A percentile compares a stretch with the other conserved stretches of the same genome.
Evolutionary conservation across 1,140 invertebrate genomes (phyloP).

Genomic region (Hylyphantes graminicola): DNA sequence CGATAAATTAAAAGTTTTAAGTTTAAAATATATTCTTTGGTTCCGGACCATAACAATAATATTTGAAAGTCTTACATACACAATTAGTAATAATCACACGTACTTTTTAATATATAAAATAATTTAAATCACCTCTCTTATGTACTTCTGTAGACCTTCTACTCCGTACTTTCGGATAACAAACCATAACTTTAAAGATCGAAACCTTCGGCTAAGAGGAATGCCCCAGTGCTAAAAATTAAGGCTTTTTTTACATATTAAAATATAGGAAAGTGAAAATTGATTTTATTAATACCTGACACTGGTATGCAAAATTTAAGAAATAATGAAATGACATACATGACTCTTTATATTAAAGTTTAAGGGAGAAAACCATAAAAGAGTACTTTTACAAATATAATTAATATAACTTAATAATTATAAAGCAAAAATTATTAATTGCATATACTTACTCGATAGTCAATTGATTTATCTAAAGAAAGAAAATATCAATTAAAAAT

Average conservation of each 20-base stretch:
- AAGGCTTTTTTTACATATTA: too few species aligned
- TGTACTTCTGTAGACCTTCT: constrained; percentile 73
- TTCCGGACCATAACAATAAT: too few species aligned
- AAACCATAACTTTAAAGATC: constrained; percentile 76
- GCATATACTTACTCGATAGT: constrained; percentile 78
- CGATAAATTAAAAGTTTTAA: too few species aligned
- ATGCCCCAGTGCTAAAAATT: constrained; percentile 97
- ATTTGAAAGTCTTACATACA: too few species aligned
- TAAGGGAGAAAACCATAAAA: neutral
- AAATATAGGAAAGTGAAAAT: too few species aligned
- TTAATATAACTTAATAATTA: neutral
- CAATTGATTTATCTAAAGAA: constrained; percentile 85
- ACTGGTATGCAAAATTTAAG: too few species aligned
- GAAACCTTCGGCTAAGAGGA: constrained; percentile 79
- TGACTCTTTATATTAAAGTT: neutral
- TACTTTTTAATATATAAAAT: neutral
- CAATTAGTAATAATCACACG: too few species aligned
- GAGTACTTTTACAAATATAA: constrained; percentile 5
- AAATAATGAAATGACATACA: too few species aligned
- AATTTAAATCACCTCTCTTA: constrained; percentile 69
- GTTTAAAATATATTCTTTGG: too few species aligned
- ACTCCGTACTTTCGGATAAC: constrained; percentile 73
- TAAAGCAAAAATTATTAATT: neutral
- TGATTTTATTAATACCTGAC: too few species aligned
- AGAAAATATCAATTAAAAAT: constrained; percentile 14